A percentile compares a stretch with the other conserved stretches of the same genome.
Conservation (phyloP, 2,888 invertebrate species). For the Polia nebulosa region DNA sequence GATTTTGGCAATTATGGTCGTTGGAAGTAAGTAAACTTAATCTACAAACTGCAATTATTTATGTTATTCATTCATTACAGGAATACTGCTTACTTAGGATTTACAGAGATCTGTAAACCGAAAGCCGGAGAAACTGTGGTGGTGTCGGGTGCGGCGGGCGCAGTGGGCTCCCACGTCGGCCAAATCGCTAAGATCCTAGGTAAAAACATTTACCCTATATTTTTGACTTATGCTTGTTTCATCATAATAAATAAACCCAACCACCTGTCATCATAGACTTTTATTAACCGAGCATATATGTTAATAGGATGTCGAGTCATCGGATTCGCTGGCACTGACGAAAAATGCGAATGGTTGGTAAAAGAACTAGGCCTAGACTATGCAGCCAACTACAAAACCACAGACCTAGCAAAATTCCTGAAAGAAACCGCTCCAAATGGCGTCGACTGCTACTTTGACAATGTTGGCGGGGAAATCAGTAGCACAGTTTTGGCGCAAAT, state of each 20-base stretch:
- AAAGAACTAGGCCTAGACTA: constrained; percentile 92
- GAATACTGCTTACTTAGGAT: constrained; percentile 93
- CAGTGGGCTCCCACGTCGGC: constrained; percentile 94
- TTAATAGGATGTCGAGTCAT: constrained; percentile 92
- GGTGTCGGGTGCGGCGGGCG: constrained; percentile 94
- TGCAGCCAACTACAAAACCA: constrained; percentile 94
- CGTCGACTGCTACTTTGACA: constrained; percentile 95
- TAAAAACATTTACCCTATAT: constrained; percentile 57
- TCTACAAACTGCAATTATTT: not conserved
- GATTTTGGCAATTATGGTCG: not conserved
- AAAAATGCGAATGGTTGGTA: constrained; percentile 93
- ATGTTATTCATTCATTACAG: constrained; percentile 77
- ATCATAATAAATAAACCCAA: no score
- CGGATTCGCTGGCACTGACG: constrained; percentile 93
- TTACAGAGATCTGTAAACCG: constrained; percentile 92
- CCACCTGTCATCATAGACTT: not conserved
- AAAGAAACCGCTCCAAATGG: constrained; percentile 93
- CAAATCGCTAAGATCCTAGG: constrained; percentile 94
- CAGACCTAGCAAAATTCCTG: constrained; percentile 88
- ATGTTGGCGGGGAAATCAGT: constrained; percentile 93
- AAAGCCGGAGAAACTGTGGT: constrained; percentile 93
- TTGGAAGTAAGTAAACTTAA: not conserved
- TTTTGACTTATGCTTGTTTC: not conserved
- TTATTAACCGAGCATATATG: constrained; percentile 1
- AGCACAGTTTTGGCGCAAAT: constrained; percentile 91